Evolutionary conservation across 2,888 invertebrate species (phyloP).

Genomic region (Therioaphis trifolii): DNA sequence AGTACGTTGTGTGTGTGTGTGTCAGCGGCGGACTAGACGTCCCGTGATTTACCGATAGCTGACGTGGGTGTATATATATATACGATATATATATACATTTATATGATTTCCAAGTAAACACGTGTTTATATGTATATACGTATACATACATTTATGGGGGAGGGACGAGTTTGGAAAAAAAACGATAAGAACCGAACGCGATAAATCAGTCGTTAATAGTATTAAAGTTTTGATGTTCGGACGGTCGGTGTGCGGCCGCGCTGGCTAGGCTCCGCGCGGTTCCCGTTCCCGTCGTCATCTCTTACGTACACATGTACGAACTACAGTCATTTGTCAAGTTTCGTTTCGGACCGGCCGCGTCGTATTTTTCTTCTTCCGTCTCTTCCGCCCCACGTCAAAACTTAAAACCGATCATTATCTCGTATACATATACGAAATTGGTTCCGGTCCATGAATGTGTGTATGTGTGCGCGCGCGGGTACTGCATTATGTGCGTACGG

Average conservation of each 20-base stretch:
- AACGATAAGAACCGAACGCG: constrained; percentile 56
- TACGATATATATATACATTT: too few relatives aligned
- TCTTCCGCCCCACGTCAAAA: constrained; percentile 11
- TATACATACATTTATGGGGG: too few relatives aligned
- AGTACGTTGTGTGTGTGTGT: not conserved
- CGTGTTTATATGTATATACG: too few relatives aligned
- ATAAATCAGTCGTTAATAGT: constrained; percentile 62
- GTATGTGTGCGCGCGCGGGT: not conserved
- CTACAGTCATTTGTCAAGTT: constrained; percentile 56
- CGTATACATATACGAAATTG: constrained; percentile 29
- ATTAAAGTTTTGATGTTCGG: constrained; percentile 57
- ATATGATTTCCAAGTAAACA: too few relatives aligned
- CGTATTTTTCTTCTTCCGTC: constrained; percentile 14
- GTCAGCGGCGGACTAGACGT: not conserved
- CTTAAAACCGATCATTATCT: constrained; percentile 58
- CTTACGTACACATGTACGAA: not conserved
- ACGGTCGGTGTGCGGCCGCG: not conserved
- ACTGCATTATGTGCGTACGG: not conserved
- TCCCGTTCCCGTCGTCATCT: too few relatives aligned
- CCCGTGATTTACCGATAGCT: not conserved
- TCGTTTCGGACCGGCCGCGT: constrained; percentile 19
- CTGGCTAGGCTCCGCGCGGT: too few relatives aligned
- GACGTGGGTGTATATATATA: too few relatives aligned
- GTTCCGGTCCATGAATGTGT: constrained; percentile 41
- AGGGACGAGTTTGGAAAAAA: not conserved